Conservation (phyloP, 64 coral and sea anemone genomes). For the Acropora tenuis region DNA sequence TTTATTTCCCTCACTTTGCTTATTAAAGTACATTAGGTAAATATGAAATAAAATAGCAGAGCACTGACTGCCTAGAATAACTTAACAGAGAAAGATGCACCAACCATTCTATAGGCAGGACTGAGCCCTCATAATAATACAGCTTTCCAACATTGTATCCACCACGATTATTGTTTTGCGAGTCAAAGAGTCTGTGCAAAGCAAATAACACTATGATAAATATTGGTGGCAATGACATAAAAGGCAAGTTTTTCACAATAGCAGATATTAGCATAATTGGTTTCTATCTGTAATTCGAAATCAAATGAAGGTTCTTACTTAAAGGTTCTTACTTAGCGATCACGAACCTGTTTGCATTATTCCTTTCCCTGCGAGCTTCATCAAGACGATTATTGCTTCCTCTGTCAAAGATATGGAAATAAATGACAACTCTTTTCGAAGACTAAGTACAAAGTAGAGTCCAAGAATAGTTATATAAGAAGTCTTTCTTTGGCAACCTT, state of each 20-base stretch:
- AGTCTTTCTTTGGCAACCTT: too few relatives aligned
- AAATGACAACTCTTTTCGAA: neutral
- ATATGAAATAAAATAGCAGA: too few relatives aligned
- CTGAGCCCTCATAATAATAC: constrained; percentile 85
- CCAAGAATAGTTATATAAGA: too few relatives aligned
- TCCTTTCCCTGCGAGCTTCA: constrained; percentile 77
- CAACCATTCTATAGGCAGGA: constrained; percentile 78
- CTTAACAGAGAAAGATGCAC: neutral
- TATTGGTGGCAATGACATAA: too few relatives aligned
- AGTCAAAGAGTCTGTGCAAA: constrained; percentile 64
- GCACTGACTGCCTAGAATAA: neutral
- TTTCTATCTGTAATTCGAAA: too few relatives aligned
- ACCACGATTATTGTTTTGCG: constrained; percentile 88
- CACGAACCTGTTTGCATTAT: constrained; percentile 76
- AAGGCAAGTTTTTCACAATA: too few relatives aligned
- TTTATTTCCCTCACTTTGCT: too few relatives aligned
- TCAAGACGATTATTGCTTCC: constrained; percentile 82
- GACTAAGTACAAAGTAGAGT: too few relatives aligned
- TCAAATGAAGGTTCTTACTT: neutral
- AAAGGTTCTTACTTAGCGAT: neutral
- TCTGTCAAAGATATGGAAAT: constrained; percentile 2
- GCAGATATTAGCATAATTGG: too few relatives aligned
- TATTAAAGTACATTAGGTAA: too few relatives aligned
- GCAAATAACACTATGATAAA: too few relatives aligned
- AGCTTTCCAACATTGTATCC: constrained; percentile 89